phyloP scores from a whole-genome alignment of 2,888 invertebrate species.

The Zhengitettix transpicula region DNA sequence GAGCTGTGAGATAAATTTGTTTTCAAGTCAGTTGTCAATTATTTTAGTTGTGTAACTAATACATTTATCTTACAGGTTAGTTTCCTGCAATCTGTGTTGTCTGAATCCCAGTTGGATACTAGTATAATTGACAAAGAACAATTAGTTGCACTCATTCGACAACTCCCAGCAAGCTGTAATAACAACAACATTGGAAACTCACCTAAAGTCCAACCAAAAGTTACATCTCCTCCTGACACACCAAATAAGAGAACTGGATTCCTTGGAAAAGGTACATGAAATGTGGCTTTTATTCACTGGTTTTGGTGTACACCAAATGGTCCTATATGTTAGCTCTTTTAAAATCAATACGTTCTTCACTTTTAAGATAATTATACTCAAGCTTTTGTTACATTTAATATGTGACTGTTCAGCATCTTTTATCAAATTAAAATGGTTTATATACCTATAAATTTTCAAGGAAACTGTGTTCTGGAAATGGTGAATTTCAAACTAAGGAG shows the following conservation, averaged over 20 bases:
- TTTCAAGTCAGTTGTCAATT: no score
- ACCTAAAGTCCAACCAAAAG: conserved; percentile 1
- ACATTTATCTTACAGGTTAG: conserved; percentile 20
- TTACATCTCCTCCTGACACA: conserved; percentile 18
- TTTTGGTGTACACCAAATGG: not conserved
- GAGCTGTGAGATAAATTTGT: no score
- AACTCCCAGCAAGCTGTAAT: conserved; percentile 19
- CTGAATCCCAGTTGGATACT: conserved; percentile 16
- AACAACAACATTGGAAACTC: conserved; percentile 1
- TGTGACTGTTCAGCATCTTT: no score
- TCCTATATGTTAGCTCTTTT: not conserved
- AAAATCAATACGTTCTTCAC: no score
- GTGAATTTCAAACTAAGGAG: no score
- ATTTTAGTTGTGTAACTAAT: no score
- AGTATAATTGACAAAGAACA: conserved; percentile 21
- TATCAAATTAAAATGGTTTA: no score
- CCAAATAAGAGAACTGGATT: conserved; percentile 22
- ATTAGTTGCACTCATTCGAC: conserved; percentile 23
- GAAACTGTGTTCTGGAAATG: no score
- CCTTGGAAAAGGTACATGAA: conserved; percentile 25
- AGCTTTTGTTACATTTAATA: no score
- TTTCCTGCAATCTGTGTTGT: conserved; percentile 21
- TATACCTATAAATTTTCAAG: no score
- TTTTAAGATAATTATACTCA: no score
- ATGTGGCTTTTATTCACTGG: not conserved